Evolutionary conservation across 1,140 invertebrate genomes (phyloP).

Genomic region (Globodera ellingtonae): DNA sequence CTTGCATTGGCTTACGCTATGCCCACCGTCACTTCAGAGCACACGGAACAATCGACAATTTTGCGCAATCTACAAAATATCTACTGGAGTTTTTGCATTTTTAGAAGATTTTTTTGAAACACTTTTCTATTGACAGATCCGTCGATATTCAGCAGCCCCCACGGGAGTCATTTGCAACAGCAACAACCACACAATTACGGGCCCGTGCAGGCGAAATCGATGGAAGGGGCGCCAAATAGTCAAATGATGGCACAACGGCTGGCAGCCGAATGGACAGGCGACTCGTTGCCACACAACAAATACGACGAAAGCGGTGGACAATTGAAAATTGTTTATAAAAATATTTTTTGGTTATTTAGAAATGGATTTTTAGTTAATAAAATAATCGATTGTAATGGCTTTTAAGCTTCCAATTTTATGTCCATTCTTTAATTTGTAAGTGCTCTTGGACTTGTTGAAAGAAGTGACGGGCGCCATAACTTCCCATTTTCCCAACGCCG

Average conservation of each 20-base stretch:
- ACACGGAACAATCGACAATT: background rate
- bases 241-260: background rate
- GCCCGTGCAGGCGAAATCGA: background rate
- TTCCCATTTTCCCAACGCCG: constrained; percentile 36
- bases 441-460: constrained; percentile 50
- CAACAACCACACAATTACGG: background rate
- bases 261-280: too few relatives aligned
- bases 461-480: constrained; percentile 34
- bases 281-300: constrained; percentile 56
- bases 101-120: too few relatives aligned
- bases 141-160: background rate
- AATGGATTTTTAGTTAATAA: too few relatives aligned
- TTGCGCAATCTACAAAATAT: background rate
- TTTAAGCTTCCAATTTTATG: too few relatives aligned
- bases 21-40: too few relatives aligned
- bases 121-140: background rate
- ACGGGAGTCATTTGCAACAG: background rate
- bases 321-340: too few relatives aligned
- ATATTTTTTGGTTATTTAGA: too few relatives aligned
- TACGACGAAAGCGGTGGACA: constrained; percentile 49
- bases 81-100: background rate
- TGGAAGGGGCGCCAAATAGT: background rate
- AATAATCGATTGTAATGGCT: too few relatives aligned
- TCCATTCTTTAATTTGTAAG: constrained; percentile 30
- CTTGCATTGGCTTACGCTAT: too few relatives aligned